Percentiles rank a stretch among this genome's conserved stretches.
These are phyloP conservation scores for Nomada ferruginata DNA, from an alignment of 2,888 invertebrate species.

Conservation along the genomic window DNA sequence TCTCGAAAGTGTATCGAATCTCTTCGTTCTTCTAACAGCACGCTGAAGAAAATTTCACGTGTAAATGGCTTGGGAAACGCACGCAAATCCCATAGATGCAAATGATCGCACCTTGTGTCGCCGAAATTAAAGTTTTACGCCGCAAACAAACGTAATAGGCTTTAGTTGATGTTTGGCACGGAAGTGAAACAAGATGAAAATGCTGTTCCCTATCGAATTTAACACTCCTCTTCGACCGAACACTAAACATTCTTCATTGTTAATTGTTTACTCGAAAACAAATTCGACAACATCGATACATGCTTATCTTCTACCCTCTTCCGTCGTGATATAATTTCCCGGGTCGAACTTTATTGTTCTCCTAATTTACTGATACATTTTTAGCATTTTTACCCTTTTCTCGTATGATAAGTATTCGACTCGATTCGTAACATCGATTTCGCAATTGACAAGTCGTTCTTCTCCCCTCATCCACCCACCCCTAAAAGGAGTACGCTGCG, in stretches of 20 bases:
- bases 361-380: constrained; percentile 20
- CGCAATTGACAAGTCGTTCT: constrained; percentile 40
- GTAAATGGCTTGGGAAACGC: neutral
- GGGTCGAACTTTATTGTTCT: constrained; percentile 5
- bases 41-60: neutral
- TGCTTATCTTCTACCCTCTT: neutral
- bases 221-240: neutral
- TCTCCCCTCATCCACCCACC: neutral
- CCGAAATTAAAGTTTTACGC: too few relatives aligned
- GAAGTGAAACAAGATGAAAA: constrained; percentile 33
- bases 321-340: neutral
- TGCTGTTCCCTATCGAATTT: constrained; percentile 8
- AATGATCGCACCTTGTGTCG: neutral
- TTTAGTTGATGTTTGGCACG: constrained; percentile 39
- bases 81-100: neutral
- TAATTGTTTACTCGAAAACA: neutral
- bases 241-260: constrained; percentile 11
- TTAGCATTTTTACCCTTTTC: constrained; percentile 1
- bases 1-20: constrained; percentile 22
- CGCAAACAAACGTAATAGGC: constrained; percentile 4
- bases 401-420: neutral
- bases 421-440: constrained; percentile 7
- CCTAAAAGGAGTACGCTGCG: neutral
- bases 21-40: constrained; percentile 1
- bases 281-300: constrained; percentile 1